Base-by-base conservation (phyloP, 2,888 invertebrate species). In the Liopterus haemorrhoidalis region DNA sequence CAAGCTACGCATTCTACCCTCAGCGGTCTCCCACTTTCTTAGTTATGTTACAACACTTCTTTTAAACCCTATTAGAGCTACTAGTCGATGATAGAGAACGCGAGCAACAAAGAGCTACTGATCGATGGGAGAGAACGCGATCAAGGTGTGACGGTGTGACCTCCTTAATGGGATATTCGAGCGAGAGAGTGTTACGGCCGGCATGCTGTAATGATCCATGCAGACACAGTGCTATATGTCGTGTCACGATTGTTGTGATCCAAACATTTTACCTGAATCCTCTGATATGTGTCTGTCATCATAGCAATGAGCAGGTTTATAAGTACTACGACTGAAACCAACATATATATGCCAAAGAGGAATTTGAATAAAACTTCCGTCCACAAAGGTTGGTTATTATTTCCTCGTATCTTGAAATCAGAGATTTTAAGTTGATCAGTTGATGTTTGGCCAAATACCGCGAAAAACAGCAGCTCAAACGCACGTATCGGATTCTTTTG, bases 231-330 rank as follows among this genome's bases (percentile, higher is more conserved):
- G 14, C 14, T 36, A 19, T n/a, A 11, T 20, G 31, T 38, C 20
- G n/a, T 27, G 35, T 15, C 18, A 30, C 36, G 39, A 41, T 27
- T 38, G 33, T 27, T 19, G 47, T 38, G 42, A 38, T 47, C 38
- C 24, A 20, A 27, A 40, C 60, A 63, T 65, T 71, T 78, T 81
- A 85, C 93, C 81, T 97, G 94, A 67, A 97, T 97, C 67, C 94
- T 79, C 70, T 99, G 97, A 71, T 99, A 99, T 50, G 99, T 99
- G 78, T 99, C 97, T 66, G 96, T 95, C 96, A 99, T 97, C 97
- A 99, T 99, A 77, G 99, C 99, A 78, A 99, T 99, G 68, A 99
- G 86, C 57, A 99, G 81, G 75, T 99, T 99, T 74, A 99, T 97
- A 60, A 99, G 82, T 61, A 99, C 99, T 67, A 99, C 92, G 64